A percentile compares a stretch with the other conserved stretches of the same genome.
phyloP scores from a whole-genome alignment of 2,113 vertebrate genomes.

The Salvelinus sp. region DNA sequence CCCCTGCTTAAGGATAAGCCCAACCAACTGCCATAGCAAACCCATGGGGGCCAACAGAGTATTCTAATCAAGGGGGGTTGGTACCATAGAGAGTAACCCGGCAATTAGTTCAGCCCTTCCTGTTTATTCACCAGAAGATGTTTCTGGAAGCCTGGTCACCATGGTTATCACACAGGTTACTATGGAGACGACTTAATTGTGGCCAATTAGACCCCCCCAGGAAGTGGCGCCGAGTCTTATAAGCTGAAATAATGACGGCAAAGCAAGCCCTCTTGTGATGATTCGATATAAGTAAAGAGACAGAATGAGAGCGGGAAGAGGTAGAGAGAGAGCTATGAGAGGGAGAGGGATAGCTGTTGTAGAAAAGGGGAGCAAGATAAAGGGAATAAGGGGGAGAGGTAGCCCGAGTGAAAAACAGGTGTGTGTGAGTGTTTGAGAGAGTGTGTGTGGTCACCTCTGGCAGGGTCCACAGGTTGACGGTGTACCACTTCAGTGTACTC shows the following conservation, averaged over 20 bases:
- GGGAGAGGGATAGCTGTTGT: neutral
- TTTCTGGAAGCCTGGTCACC: constrained; percentile 46
- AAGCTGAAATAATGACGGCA: constrained; percentile 46
- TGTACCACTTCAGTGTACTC: constrained; percentile 78
- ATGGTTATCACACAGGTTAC: constrained; percentile 10
- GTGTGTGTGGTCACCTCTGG: constrained; percentile 49
- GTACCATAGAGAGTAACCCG: constrained; percentile 27
- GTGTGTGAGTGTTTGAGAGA: neutral
- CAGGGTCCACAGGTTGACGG: constrained; percentile 47
- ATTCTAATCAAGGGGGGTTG: constrained; percentile 11
- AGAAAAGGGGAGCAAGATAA: neutral
- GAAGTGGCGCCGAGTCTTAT: constrained; percentile 51
- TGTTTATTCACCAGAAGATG: constrained; percentile 62
- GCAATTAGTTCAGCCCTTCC: constrained; percentile 69
- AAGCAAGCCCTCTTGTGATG: constrained; percentile 13
- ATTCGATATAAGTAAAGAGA: neutral
- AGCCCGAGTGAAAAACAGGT: too few relatives aligned
- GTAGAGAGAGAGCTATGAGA: neutral
- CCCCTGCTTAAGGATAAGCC: too few relatives aligned
- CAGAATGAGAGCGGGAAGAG: neutral
- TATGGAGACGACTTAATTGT: constrained; percentile 53
- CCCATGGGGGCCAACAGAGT: constrained; percentile 6
- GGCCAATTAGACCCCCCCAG: constrained; percentile 68
- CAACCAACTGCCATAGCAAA: constrained; percentile 6
- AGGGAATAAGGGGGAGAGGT: too few relatives aligned